These are phyloP conservation scores for Harmothoe impar DNA, from an alignment of 2,888 invertebrate species.

Conservation along the genomic window DNA sequence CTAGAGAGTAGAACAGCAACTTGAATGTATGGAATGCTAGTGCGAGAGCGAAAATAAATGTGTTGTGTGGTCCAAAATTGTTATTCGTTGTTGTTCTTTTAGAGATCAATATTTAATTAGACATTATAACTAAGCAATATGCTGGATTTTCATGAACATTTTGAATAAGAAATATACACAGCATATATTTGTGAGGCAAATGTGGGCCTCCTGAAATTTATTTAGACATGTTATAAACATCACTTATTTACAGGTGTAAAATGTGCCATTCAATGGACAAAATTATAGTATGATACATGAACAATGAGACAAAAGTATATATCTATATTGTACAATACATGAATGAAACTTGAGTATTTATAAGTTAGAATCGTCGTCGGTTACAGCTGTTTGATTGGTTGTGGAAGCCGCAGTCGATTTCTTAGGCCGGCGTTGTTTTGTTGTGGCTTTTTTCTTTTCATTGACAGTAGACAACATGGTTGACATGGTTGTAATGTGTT, in stretches of 20 bases:
- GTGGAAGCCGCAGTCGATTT: conserved; percentile 42
- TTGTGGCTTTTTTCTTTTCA: conserved; percentile 22
- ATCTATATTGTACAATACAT: too few relatives aligned
- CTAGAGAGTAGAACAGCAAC: not conserved
- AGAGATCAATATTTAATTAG: too few relatives aligned
- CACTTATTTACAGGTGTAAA: too few relatives aligned
- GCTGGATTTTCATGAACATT: too few relatives aligned
- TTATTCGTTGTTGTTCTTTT: not conserved
- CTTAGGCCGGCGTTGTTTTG: conserved; percentile 4
- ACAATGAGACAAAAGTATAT: too few relatives aligned
- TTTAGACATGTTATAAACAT: too few relatives aligned
- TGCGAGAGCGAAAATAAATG: conserved; percentile 12
- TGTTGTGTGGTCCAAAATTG: not conserved
- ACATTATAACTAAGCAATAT: too few relatives aligned
- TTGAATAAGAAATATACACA: too few relatives aligned
- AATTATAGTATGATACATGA: too few relatives aligned
- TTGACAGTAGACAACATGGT: not conserved
- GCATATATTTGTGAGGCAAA: too few relatives aligned
- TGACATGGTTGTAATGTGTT: not conserved
- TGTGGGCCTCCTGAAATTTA: too few relatives aligned
- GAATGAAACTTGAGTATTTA: not conserved
- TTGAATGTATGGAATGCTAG: not conserved
- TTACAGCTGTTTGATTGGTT: not conserved
- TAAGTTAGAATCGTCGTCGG: conserved; percentile 28
- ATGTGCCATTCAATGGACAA: too few relatives aligned